These are phyloP conservation scores for Lepeophtheirus nordmannii DNA, from an alignment of 2,888 invertebrate genomes.

Conservation along the genomic window DNA sequence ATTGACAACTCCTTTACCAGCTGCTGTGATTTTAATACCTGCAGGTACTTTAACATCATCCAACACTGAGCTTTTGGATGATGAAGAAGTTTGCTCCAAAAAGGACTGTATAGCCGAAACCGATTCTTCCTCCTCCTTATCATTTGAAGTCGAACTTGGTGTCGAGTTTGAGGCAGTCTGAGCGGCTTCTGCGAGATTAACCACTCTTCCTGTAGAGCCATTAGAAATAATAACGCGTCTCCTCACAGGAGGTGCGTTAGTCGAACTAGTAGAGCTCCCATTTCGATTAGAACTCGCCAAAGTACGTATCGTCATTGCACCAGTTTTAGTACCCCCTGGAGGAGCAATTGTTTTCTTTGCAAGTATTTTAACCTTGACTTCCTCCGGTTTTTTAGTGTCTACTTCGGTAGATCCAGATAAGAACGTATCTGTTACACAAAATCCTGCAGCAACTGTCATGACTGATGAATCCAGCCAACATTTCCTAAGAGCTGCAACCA, in stretches of 20 bases:
- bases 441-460: constrained; percentile 9
- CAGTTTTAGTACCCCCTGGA: neutral
- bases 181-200: neutral
- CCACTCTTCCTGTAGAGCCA: constrained; percentile 1
- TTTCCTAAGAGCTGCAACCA: constrained; percentile 4
- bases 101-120: constrained; percentile 23
- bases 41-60: neutral
- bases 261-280: too few relatives aligned
- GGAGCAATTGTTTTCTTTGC: neutral
- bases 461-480: neutral
- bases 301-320: too few relatives aligned
- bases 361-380: constrained; percentile 14
- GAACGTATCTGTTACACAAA: constrained; percentile 10
- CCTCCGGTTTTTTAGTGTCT: neutral
- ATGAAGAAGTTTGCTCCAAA: constrained; percentile 1
- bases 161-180: neutral
- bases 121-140: constrained; percentile 6
- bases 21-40: constrained; percentile 7
- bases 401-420: constrained; percentile 1
- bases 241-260: neutral
- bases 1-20: constrained; percentile 13
- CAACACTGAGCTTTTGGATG: neutral
- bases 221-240: neutral
- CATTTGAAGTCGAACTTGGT: neutral
- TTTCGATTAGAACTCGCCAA: too few relatives aligned